Evolutionary conservation across 2,797 vertebrate species (phyloP).

Genomic region (Falco concolor): DNA sequence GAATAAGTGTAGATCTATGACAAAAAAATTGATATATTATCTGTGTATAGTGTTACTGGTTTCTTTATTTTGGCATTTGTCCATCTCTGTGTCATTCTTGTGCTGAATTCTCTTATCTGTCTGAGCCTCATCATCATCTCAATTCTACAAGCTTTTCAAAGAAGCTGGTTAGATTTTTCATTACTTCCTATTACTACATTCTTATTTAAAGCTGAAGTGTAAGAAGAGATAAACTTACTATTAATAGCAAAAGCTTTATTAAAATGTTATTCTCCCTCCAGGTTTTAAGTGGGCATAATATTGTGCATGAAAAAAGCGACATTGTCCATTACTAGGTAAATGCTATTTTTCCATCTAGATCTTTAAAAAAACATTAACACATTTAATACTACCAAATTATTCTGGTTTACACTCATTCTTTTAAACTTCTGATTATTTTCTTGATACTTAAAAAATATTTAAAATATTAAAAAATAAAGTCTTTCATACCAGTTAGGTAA

Average conservation of each 20-base stretch:
- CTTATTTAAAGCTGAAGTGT: constrained; percentile 23
- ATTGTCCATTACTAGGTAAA: neutral
- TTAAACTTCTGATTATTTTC: neutral
- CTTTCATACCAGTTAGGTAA: neutral
- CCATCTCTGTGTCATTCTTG: neutral
- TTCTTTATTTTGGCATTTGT: constrained; percentile 52
- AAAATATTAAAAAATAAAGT: neutral
- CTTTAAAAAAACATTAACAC: neutral
- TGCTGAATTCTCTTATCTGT: constrained; percentile 15
- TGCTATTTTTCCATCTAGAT: neutral
- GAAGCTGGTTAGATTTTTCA: constrained; percentile 24
- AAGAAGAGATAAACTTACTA: neutral
- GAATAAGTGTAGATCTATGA: constrained; percentile 9
- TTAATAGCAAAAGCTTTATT: neutral
- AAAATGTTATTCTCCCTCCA: neutral
- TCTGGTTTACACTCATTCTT: neutral
- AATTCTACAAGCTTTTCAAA: neutral
- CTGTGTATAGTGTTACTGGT: neutral
- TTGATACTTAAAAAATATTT: neutral
- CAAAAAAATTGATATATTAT: neutral
- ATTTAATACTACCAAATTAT: neutral
- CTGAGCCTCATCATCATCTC: constrained; percentile 3
- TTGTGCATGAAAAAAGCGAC: neutral
- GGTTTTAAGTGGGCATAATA: neutral
- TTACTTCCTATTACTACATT: constrained; percentile 37